These are phyloP conservation scores for Rostratula benghalensis DNA, from an alignment of 2,113 vertebrate species.

Conservation along the genomic window DNA sequence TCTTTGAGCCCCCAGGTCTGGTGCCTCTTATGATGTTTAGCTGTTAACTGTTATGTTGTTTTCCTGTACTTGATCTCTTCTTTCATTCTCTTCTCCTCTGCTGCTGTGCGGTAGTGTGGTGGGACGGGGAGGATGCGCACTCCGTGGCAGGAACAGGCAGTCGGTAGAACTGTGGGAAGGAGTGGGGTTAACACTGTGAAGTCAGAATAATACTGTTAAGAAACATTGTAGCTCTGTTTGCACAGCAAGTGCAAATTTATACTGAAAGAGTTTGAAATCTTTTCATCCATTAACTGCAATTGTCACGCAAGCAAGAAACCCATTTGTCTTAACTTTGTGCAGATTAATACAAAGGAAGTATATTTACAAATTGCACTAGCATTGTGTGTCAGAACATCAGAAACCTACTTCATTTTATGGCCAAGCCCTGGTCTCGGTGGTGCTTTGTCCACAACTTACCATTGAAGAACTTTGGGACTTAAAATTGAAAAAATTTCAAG, in stretches of 20 bases:
- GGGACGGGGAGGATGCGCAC: neutral
- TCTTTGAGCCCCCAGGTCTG: neutral
- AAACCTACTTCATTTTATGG: neutral
- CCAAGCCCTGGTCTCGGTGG: neutral
- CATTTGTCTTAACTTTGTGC: neutral
- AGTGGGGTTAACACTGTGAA: constrained; percentile 10
- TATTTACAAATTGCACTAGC: neutral
- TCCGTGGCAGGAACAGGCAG: neutral
- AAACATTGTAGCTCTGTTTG: neutral
- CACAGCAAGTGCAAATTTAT: neutral
- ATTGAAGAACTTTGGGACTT: neutral
- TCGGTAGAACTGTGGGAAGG: neutral
- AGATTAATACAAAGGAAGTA: neutral
- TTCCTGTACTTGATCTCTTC: neutral
- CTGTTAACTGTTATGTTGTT: neutral
- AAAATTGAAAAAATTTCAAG: neutral
- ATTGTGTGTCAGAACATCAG: neutral
- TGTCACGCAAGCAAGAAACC: neutral
- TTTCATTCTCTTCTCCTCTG: neutral
- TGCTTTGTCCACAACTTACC: neutral
- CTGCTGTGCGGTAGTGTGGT: neutral
- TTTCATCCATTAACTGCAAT: neutral
- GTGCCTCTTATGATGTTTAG: neutral
- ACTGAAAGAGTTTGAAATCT: neutral
- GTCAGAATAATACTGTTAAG: neutral